These are phyloP conservation scores for Spilarctia lutea DNA, from an alignment of 2,888 invertebrate species.

Conservation along the genomic window DNA sequence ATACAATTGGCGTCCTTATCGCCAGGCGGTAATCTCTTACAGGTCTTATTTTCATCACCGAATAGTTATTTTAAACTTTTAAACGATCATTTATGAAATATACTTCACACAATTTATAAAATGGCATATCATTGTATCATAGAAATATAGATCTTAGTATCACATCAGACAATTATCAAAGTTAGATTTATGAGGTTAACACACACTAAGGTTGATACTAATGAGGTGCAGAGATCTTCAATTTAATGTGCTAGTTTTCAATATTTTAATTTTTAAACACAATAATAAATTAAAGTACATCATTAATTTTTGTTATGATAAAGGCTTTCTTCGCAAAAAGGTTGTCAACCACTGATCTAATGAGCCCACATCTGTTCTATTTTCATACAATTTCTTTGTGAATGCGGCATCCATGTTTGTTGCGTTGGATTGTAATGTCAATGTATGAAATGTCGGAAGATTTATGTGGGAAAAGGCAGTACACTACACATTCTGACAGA, in stretches of 20 bases:
- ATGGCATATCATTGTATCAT: background rate
- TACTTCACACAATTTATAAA: background rate
- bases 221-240: background rate
- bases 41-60: no score
- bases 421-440: conserved; percentile 10
- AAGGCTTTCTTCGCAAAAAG: background rate
- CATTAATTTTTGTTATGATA: background rate
- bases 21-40: no score
- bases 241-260: no score
- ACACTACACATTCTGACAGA: background rate
- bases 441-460: background rate
- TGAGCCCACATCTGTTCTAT: background rate
- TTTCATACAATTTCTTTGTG: conserved; percentile 10
- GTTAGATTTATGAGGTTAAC: background rate
- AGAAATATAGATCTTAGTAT: background rate
- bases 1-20: no score
- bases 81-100: no score
- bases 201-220: background rate
- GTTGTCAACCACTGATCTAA: background rate
- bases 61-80: no score
- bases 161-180: background rate
- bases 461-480: conserved; percentile 7
- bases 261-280: no score
- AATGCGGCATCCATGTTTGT: background rate
- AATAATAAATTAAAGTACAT: background rate